Evolutionary conservation across 2,797 vertebrate species (phyloP), one percentile per base, ranked within the genome.

Genomic region (Eutrigla gurnardus): DNA sequence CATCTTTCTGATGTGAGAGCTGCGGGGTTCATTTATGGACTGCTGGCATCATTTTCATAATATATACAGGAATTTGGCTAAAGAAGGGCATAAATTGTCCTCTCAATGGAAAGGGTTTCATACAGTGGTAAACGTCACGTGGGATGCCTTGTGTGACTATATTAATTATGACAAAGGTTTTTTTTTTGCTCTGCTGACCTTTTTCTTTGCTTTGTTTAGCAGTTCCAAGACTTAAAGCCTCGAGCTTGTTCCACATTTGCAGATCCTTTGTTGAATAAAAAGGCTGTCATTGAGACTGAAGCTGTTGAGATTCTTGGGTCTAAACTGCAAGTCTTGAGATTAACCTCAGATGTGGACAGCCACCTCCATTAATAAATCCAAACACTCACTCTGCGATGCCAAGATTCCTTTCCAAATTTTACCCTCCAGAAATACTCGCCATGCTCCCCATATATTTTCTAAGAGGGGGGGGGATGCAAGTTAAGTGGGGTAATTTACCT

Each of bases 21-120:
- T 76, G 83, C 65, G 1, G 65, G 36, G 45, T 82, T 87, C 81
- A 81, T 83, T 86, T 81, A 77, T 71, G 57, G 67, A 70, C 62
- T 77, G 72, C 69, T 85, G 83, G 75, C 85, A 81, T 32, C 5
- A 18, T 73, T 78, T 83, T 86, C 73, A 73, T 68, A 75, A 82
- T 46, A 62, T 80, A 70, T 74, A 75, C 65, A 78, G 77, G 37
- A 54, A 58, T 77, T 71, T 49, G 70, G 63, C 55, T 77, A 78
- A 69, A 49, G 18, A 52, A 53, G 15, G 54, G 60, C 49, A 72
- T 72, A 73, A 50, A 81, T 83, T 69, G 10, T 79, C 86, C 63
- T 75, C 25, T 71, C 7, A 14, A 37, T 68, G 18, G 60, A 47
- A 73, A 76, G 25, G 3, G 49, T 63, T 80, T 86, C 52, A 62